Evolutionary conservation across 1,140 invertebrate species (phyloP), one percentile per base, ranked within the genome.

Genomic region (Tribolium castaneum): DNA sequence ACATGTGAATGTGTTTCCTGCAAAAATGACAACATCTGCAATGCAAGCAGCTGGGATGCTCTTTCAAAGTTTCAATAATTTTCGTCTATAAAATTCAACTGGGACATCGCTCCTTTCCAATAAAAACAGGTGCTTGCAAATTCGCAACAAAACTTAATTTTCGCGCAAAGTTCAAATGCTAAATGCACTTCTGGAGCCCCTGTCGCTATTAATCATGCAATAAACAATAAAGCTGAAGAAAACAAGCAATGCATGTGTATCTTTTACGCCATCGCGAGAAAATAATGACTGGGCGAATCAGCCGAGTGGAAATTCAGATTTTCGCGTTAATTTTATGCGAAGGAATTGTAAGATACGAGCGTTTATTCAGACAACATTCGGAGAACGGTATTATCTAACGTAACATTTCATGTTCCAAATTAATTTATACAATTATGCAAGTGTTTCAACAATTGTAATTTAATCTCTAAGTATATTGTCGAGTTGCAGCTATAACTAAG

Each of bases 351-450:
- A 59, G 54, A 59, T 59, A 45, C 54, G 10, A 59, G 54, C 54
- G 54, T 59, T 59, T 59, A 59, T 25, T 22, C 54, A 19, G 39
- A 45, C 39, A 45, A 45, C 39, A 45, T n/a, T 25, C 5, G 19
- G 16, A 59, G 54, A 22, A 22, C 30, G 13, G 10, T 59, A 19
- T 59, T 59, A 59, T 59, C 54, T 59, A 59, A 25, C 19, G 54
- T 59, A 59, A 59, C 54, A 59, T 59, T 59, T 59, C 54, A 59
- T 30, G 54, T 59, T 59, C 22, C 54, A 59, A 59, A 59, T 59
- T 59, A 59, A 59, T 22, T 59, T 59, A 59, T 59, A 59, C 54
- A 59, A 59, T 59, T 59, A 59, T 59, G 54, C 54, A 59, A 59
- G 16, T 59, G 54, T 59, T 25, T 59, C 54, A 59, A 59, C 54